Evolutionary conservation across 2,797 vertebrate species (phyloP), one percentile per base, ranked within the genome.

Genomic region (Halcyon chelicuti): DNA sequence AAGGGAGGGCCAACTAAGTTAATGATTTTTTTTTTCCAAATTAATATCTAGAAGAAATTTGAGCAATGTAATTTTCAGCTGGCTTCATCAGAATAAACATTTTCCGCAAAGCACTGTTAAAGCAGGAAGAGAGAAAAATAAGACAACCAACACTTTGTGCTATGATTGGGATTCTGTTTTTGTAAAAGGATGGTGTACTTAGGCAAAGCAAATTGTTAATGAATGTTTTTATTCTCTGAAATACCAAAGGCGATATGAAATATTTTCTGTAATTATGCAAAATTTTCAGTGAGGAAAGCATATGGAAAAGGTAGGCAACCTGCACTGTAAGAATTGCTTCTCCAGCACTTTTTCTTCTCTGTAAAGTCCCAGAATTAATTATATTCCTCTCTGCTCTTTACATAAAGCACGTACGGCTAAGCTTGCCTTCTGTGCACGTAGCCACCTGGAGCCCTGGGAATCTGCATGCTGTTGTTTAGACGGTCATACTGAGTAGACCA

Each of bases 41-140:
- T 89, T 86, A 95, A 44, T 66, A 58, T 82, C 76, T 79, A 72
- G 95, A 95, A 94, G 55, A 79, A 97, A 95, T 96, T 92, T 77
- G 81, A 94, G 84, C 94, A 95, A 92, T 96, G 58, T 92, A 91
- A 92, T 97, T 97, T 98, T 96, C 91, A 97, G 60, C 78, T 97
- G 93, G 80, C 80, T 96, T 95, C 88, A 96, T 95, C 95, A 97
- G 97, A 97, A 94, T 93, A 95, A 93, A 70, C 80, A 52, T 97
- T 93, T 96, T 96, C 96, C 95, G 90, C 95, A 97, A 96, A 96
- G 66, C 87, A 72, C 91, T 97, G 74, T 96, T 97, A 96, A 97
- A 89, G 81, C 57, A 83, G 83, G 74, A 22, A 61, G 49, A 89
- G 93, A 88, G 96, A 86, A 90, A 97, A 97, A 95, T 91, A 94